These are phyloP conservation scores for Acanthis flammea DNA, from an alignment of 2,797 vertebrate species.

Conservation along the genomic window DNA sequence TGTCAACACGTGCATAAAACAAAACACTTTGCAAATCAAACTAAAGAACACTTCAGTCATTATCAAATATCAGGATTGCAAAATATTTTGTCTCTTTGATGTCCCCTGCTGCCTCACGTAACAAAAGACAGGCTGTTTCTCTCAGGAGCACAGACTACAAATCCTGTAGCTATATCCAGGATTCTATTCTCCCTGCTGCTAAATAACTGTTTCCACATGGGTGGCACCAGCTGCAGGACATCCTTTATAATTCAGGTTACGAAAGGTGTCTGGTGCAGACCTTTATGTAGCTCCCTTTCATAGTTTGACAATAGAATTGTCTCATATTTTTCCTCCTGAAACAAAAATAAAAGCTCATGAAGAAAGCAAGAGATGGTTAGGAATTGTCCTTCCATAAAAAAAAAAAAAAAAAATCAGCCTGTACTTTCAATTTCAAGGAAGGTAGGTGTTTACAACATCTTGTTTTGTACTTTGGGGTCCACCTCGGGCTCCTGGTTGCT, in stretches of 20 bases:
- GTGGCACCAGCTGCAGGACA: background rate
- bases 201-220: background rate
- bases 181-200: background rate
- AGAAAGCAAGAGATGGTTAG: background rate
- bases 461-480: background rate
- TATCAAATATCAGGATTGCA: background rate
- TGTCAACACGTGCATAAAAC: background rate
- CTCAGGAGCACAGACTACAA: background rate
- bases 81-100: background rate
- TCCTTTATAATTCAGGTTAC: background rate
- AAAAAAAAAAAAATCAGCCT: background rate
- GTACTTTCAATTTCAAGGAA: background rate
- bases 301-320: background rate
- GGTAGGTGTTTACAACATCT: background rate
- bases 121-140: background rate
- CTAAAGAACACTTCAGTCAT: background rate
- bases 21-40: background rate
- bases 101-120: background rate
- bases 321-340: background rate
- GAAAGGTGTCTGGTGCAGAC: background rate
- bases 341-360: background rate
- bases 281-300: background rate
- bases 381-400: background rate
- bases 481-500: constrained; percentile 6
- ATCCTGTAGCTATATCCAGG: background rate